Evolutionary conservation across 1,140 invertebrate species (phyloP).

Genomic region (Campoletis sonorensis): DNA sequence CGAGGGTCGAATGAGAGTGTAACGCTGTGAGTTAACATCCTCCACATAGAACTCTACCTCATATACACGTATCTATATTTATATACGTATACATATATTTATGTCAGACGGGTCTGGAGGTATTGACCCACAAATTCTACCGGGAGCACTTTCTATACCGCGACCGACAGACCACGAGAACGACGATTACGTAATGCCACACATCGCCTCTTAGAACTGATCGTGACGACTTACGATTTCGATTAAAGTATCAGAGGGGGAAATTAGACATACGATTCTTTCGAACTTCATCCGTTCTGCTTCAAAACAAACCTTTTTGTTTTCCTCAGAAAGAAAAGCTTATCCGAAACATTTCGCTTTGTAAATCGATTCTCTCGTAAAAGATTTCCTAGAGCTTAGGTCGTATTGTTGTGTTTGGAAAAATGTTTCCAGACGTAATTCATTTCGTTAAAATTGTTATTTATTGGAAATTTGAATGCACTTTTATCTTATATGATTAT

Average conservation of each 20-base stretch:
- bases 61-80: not conserved
- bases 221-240: not conserved
- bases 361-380: too few relatives aligned
- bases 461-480: too few relatives aligned
- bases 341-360: too few relatives aligned
- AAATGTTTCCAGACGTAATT: too few relatives aligned
- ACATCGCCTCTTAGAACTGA: not conserved
- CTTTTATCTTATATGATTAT: too few relatives aligned
- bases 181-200: not conserved
- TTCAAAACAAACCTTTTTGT: not conserved
- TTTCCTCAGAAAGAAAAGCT: not conserved
- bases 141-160: not conserved
- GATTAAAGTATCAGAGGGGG: not conserved
- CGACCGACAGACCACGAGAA: not conserved
- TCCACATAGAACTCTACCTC: not conserved
- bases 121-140: conserved; percentile 20
- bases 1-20: conserved; percentile 1
- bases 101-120: conserved; percentile 16
- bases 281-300: not conserved
- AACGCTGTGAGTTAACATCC: not conserved
- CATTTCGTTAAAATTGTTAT: too few relatives aligned
- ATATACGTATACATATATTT: too few relatives aligned
- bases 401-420: too few relatives aligned
- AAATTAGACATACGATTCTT: not conserved
- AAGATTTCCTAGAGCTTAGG: too few relatives aligned